Evolutionary conservation across 1,140 invertebrate species (phyloP).

Genomic region (Conus ventricosus): DNA sequence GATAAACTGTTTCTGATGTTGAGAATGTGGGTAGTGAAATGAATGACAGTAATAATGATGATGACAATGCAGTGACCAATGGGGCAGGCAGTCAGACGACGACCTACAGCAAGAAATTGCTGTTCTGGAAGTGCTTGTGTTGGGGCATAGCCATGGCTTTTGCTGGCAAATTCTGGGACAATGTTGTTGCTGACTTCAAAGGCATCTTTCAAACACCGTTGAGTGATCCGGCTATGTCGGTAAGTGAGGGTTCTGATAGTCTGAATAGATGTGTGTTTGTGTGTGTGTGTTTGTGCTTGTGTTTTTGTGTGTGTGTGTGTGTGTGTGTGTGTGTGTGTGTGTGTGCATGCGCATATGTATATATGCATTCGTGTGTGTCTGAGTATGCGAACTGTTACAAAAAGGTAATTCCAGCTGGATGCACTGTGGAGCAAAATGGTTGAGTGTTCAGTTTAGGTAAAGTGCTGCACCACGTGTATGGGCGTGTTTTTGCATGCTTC

Average conservation of each 20-base stretch:
- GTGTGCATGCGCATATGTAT: no score
- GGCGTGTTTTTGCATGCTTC: no score
- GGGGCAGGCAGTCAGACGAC: background rate
- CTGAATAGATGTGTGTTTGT: background rate
- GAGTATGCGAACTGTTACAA: no score
- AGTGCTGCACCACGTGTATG: no score
- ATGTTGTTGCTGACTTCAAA: conserved; percentile 53
- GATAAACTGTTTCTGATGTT: background rate
- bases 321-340: background rate
- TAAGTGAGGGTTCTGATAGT: background rate
- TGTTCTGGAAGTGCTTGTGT: conserved; percentile 64
- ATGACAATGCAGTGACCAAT: background rate
- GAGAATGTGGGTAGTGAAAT: background rate
- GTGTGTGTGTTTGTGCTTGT: background rate
- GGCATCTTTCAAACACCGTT: conserved; percentile 52
- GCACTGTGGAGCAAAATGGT: no score
- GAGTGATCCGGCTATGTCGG: conserved; percentile 49
- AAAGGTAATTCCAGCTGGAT: no score
- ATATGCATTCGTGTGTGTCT: no score
- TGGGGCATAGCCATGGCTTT: conserved; percentile 58
- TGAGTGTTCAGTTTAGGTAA: no score
- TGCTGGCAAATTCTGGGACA: conserved; percentile 60
- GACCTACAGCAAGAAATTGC: conserved; percentile 54
- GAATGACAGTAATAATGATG: background rate
- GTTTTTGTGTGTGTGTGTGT: background rate